Base-by-base conservation (phyloP, 2,888 invertebrate genomes). In the Rhynchonema sp. region DNA sequence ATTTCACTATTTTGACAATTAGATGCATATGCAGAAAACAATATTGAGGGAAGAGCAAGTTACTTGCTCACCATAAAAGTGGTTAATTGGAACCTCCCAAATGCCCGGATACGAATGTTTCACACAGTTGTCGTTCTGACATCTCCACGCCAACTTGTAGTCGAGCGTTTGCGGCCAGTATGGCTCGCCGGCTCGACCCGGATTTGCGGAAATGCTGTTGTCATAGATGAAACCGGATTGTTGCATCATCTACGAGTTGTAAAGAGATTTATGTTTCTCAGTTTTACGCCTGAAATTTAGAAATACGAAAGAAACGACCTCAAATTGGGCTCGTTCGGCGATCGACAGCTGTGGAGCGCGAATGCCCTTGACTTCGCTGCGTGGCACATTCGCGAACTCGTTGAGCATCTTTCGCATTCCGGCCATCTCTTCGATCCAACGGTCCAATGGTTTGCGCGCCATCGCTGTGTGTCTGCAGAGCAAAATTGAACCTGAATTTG, bases 361-460 rank as follows among this genome's bases (percentile, higher is more conserved):
- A 62, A 73, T 67, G 59, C 72, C 72, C 73, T 87, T 80, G n/a
- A 92, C 84, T 73, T 90, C 88, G 71, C 87, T 86, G 62, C 86
- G 76, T 71, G 84, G 68, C 85, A 66, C 89, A 86, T 66, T 89
- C 85, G 71, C 91, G 86, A 59, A 92, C 85, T 61, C 87, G 46
- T 71, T 80, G 60, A 92, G 78, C 66, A 92, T 88, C 78, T 91
- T 88, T 72, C 91, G 81, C 76, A 91, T 90, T 46, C 92, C 92
- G 68, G 85, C 86, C 62, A 92, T 85, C 80, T 94, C 92, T 70
- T 86, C 82, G 60, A 86, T 84, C 92, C 92, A 92, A n/a, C n/a
- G n/a, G n/a, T n/a, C n/a, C n/a, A n/a, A n/a, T n/a, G n/a, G n/a
- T n/a, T n/a, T n/a, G n/a, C n/a, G n/a, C n/a, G n/a, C n/a, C n/a